Base-by-base conservation (phyloP, 2,113 vertebrate genomes). In the Carlito syrichta region DNA sequence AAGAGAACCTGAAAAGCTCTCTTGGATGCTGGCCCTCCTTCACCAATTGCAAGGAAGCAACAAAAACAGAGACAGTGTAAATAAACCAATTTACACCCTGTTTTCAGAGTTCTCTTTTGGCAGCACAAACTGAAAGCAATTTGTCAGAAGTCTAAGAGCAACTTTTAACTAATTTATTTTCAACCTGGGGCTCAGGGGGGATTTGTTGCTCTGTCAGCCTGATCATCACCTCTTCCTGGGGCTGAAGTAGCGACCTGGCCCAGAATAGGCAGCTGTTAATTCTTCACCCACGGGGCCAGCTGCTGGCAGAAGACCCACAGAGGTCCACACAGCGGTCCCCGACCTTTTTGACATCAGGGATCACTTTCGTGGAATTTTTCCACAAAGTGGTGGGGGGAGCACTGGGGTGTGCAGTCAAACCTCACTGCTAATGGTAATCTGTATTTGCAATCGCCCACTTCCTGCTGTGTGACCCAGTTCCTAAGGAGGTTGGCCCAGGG, bases 61-160 rank as follows among this genome's bases (percentile, higher is more conserved):
- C 76, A 78, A 83, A 92, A 86, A 68, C 79, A 86, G 88, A 93
- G 71, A 54, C 27, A 19, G 88, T 86, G 87, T 89, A 94, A 97
- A 97, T 91, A 97, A 94, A 82, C 83, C 86, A 94, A 95, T 97
- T 97, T 89, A 95, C 95, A 98, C 96, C 93, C 89, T 74, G 93
- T 95, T 97, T 95, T 89, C 71, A 45, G 76, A 94, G 83, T 82
- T 96, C 86, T 95, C 89, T 89, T 95, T 93, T 95, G 95, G 94
- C 93, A 91, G 91, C 66, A 94, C 76, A 94, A 96, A 96, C 68
- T 60, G 63, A 95, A 91, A 97, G 91, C 92, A 97, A 95, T 96
- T 96, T 98, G 97, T 96, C 96, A 94, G 32, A 81, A 83, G 76
- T 56, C 95, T 96, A 93, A 96, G 83, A 97, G 86, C 93, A 96